A percentile compares a stretch with the other conserved stretches of the same genome.
These are phyloP conservation scores for Hormiphora californensis DNA, from an alignment of 37 sponge, comb jelly and placozoan genomes.

Conservation along the genomic window DNA sequence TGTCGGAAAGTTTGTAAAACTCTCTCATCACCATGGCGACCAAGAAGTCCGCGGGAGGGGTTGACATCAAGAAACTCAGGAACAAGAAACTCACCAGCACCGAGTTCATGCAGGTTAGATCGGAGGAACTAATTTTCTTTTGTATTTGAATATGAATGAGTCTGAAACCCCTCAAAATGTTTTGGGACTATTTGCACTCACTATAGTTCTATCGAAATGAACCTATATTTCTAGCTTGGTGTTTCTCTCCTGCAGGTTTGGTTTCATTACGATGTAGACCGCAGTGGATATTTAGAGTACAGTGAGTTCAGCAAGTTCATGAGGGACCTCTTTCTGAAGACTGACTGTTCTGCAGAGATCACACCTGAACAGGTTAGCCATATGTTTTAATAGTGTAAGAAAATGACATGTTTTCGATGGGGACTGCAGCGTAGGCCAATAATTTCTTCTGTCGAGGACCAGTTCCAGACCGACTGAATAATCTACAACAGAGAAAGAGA, in stretches of 20 bases:
- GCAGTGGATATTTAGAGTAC: slow-evolving; percentile 33
- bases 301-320: slow-evolving; percentile 44
- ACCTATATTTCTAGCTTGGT: neutral
- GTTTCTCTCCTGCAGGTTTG: slow-evolving; percentile 34
- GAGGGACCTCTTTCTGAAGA: slow-evolving; percentile 41
- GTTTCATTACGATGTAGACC: slow-evolving; percentile 37
- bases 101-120: slow-evolving; percentile 30
- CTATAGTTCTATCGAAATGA: neutral
- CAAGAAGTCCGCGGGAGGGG: neutral
- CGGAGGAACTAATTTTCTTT: neutral
- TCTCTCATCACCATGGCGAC: neutral
- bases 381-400: neutral
- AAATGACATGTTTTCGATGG: too few species aligned
- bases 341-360: neutral
- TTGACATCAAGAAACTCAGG: neutral
- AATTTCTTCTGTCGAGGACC: too few species aligned
- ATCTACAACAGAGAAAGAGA: too few species aligned
- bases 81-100: slow-evolving; percentile 38
- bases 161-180: too few species aligned
- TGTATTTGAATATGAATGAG: neutral
- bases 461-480: too few species aligned
- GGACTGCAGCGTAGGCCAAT: too few species aligned
- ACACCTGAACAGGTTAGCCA: neutral
- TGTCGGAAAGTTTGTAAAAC: too few species aligned
- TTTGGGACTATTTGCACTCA: too few species aligned